Evolutionary conservation across 2,113 vertebrate species (phyloP).

Genomic region (Tachuris rubrigastra): DNA sequence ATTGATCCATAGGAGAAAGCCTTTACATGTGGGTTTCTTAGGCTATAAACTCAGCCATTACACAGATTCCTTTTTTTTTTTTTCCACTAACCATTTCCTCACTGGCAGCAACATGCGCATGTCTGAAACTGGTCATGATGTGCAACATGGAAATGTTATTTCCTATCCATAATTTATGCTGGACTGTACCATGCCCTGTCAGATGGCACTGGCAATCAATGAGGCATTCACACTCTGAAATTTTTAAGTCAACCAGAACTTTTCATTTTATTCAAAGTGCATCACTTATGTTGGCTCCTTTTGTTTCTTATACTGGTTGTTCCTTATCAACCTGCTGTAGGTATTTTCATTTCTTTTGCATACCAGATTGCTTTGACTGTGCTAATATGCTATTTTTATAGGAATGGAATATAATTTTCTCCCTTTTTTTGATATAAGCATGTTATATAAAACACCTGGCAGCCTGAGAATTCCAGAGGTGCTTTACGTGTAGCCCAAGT

Average conservation of each 20-base stretch:
- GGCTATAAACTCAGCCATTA: not conserved
- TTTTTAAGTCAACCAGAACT: not conserved
- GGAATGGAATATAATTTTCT: not conserved
- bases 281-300: not conserved
- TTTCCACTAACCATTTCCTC: not conserved
- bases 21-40: not conserved
- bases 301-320: not conserved
- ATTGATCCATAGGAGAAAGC: not conserved
- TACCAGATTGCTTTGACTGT: not conserved
- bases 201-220: not conserved
- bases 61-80: not conserved
- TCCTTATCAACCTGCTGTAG: not conserved
- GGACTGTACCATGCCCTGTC: not conserved
- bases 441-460: not conserved
- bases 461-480: not conserved
- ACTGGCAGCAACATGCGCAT: not conserved
- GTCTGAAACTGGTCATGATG: not conserved
- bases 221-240: not conserved
- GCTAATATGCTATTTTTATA: not conserved
- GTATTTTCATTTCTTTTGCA: not conserved
- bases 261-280: not conserved
- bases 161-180: rapidly evolving
- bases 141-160: not conserved
- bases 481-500: not conserved
- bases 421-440: not conserved